A percentile compares a stretch with the other conserved stretches of the same genome.
phyloP scores from a whole-genome alignment of 2,888 invertebrate species.

The Watsonalla binaria region DNA sequence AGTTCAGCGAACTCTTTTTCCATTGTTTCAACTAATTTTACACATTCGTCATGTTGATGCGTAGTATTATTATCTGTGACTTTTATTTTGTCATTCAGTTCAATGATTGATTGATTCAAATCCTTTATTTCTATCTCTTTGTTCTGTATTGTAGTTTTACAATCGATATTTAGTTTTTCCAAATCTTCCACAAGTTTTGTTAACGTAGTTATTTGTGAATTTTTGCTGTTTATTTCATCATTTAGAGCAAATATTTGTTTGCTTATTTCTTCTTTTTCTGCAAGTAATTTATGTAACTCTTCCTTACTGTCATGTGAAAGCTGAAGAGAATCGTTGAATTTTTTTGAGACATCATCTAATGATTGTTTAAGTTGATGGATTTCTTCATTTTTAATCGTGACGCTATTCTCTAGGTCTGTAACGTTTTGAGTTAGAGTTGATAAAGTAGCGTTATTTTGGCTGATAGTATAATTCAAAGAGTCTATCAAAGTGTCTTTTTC shows the following conservation, averaged over 20 bases:
- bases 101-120: conserved; percentile 51
- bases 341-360: conserved; percentile 31
- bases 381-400: conserved; percentile 46
- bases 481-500: conserved; percentile 64
- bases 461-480: conserved; percentile 40
- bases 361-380: conserved; percentile 41
- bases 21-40: conserved; percentile 36
- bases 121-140: conserved; percentile 64
- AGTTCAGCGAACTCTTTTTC: conserved; percentile 41
- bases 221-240: conserved; percentile 46
- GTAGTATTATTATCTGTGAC: conserved; percentile 40
- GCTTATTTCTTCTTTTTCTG: conserved; percentile 46
- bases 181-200: conserved; percentile 31
- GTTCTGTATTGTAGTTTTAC: conserved; percentile 31
- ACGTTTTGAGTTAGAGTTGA: conserved; percentile 34
- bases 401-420: conserved; percentile 37
- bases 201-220: conserved; percentile 39
- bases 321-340: conserved; percentile 24
- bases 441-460: conserved; percentile 36
- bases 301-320: conserved; percentile 35
- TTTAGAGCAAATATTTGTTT: conserved; percentile 41
- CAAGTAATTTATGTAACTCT: conserved; percentile 41
- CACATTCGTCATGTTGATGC: conserved; percentile 46
- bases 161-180: conserved; percentile 30
- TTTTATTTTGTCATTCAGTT: conserved; percentile 52